Base-by-base conservation (phyloP, 2,797 vertebrate species). In the Pogoniulus pusillus region DNA sequence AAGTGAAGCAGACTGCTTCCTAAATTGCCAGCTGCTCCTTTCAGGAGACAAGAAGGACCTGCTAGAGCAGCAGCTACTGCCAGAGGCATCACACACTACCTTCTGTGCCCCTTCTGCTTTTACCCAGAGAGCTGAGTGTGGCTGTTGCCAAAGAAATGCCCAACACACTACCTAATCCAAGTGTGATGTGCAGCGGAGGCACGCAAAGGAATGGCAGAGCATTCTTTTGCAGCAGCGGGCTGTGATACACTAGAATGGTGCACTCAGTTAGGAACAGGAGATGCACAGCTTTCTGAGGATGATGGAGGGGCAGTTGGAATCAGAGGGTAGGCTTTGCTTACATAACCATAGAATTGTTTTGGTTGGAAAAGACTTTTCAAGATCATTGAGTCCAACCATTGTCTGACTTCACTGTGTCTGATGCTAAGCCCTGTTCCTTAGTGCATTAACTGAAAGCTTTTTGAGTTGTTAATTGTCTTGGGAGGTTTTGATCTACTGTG, bases 111-210 rank as follows among this genome's bases (percentile, higher is more conserved):
- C 1, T 34, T 43, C 3, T 34, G 0, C 23, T 55, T 69, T 66
- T 29, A 51, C 14, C 12, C 57, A 22, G 53, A 29, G 9, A n/a
- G 10, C 16, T 76, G 45, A 69, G 51, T 12, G 19, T 19, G 26
- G 1, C 9, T 39, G 2, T 69, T 29, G 37, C 32, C 4, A 65
- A 51, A 51, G 70, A 51, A 19, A 10, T 0, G 0, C 11, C 41
- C 37, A 10, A 1, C 7, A n/a, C 35, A 16, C 24, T 49, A 12
- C 63, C 51, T 11, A 24, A 63, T 7, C 16, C 16, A 23, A 53
- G 17, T 8, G 62, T 37, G 66, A 17, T 53, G 8, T 35, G 73
- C 23, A 6, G 41, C 15, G 32, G 29, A 45, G 35, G 7, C 12
- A 20, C 27, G n/a, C n/a, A n/a, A n/a, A n/a, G n/a, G n/a, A n/a